Evolutionary conservation across 2,113 vertebrate genomes (phyloP).

Genomic region (Circaetus gallicus): DNA sequence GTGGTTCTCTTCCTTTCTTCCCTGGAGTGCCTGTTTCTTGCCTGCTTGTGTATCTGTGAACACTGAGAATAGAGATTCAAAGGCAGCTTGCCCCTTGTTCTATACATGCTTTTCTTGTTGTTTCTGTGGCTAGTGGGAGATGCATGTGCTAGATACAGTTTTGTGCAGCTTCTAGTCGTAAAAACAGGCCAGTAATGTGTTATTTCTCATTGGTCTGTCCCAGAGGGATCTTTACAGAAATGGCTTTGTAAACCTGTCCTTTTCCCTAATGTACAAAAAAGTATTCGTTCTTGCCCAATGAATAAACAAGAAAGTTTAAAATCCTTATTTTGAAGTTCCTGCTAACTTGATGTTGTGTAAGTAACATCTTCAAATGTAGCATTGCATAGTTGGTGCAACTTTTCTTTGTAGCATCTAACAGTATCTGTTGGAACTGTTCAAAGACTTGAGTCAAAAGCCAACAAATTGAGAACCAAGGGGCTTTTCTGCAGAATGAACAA

Average conservation of each 20-base stretch:
- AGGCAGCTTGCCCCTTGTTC: neutral
- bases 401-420: neutral
- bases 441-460: neutral
- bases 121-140: neutral
- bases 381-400: neutral
- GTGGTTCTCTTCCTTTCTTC: neutral
- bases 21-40: neutral
- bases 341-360: neutral
- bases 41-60: neutral
- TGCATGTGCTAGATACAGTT: neutral
- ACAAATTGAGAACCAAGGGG: fast-evolving
- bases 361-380: neutral
- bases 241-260: neutral
- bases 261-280: neutral
- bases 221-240: neutral
- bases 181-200: neutral
- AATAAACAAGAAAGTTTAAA: neutral
- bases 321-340: neutral
- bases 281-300: neutral
- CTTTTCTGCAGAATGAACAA: neutral
- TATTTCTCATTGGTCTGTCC: neutral
- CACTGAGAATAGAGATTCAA: neutral
- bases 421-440: neutral
- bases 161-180: neutral
- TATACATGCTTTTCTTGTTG: neutral